These are phyloP conservation scores for Oophaga pumilio DNA, from an alignment of 2,113 vertebrate species.

Conservation along the genomic window DNA sequence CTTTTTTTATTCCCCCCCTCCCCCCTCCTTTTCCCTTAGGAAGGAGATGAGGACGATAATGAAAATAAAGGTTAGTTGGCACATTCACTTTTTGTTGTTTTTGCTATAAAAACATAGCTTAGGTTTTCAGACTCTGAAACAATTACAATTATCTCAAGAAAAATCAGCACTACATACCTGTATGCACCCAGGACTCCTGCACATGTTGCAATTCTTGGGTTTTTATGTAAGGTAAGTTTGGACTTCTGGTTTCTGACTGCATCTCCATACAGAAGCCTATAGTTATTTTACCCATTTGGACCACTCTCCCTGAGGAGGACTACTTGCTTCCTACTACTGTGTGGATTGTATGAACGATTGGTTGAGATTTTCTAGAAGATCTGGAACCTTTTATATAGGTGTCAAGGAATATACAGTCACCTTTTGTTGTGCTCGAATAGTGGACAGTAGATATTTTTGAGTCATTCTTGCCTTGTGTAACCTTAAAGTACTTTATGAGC, in stretches of 20 bases:
- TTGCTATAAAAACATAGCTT: not conserved
- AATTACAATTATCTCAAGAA: not conserved
- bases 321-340: not conserved
- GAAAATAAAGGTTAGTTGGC: conserved; percentile 51
- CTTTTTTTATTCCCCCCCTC: too few species aligned
- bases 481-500: too few species aligned
- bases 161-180: not conserved
- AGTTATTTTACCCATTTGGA: not conserved
- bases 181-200: not conserved
- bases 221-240: conserved; percentile 46
- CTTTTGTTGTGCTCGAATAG: not conserved
- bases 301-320: not conserved
- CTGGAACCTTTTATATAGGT: not conserved
- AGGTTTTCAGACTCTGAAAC: not conserved
- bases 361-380: conserved; percentile 5
- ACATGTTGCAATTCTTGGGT: not conserved
- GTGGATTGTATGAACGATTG: conserved; percentile 21
- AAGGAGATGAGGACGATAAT: conserved; percentile 29
- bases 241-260: not conserved
- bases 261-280: not conserved
- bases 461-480: not conserved
- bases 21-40: conserved; percentile 16
- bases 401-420: not conserved
- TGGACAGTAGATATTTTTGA: not conserved
- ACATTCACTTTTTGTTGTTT: not conserved